Conservation (phyloP, 2,888 invertebrate species). For the Lissocephala sabroskyi region DNA sequence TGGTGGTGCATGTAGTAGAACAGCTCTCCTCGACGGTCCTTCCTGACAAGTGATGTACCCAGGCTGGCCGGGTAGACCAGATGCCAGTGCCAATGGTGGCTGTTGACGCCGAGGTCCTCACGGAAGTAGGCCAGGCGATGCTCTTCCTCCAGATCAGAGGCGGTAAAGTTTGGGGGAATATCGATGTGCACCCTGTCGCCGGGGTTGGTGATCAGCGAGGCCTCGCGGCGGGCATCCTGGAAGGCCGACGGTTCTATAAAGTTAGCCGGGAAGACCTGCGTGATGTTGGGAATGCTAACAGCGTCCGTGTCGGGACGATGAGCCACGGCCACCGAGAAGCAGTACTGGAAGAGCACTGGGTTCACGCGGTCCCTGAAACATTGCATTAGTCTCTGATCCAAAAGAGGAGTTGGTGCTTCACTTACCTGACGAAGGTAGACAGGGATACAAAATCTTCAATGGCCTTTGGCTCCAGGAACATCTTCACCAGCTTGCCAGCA, state of each 20-base stretch:
- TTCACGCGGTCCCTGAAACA: conserved; percentile 80
- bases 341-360: conserved; percentile 86
- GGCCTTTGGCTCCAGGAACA: conserved; percentile 77
- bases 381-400: not conserved
- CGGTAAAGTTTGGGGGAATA: conserved; percentile 84
- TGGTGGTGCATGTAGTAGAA: conserved; percentile 85
- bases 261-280: conserved; percentile 86
- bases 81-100: conserved; percentile 95
- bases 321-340: conserved; percentile 82
- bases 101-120: conserved; percentile 88
- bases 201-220: conserved; percentile 75
- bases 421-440: conserved; percentile 75
- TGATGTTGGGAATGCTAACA: conserved; percentile 83
- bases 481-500: conserved; percentile 80
- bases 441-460: conserved; percentile 80
- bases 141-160: conserved; percentile 82
- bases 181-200: conserved; percentile 76
- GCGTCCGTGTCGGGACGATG: conserved; percentile 73
- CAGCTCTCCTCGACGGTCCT: conserved; percentile 82
- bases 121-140: conserved; percentile 88
- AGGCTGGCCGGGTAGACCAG: conserved; percentile 86
- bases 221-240: conserved; percentile 79
- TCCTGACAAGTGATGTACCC: conserved; percentile 77
- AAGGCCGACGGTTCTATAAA: conserved; percentile 85
- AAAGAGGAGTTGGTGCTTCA: not conserved